These are phyloP conservation scores for Onychostoma macrolepis DNA, from an alignment of 2,113 vertebrate species.

Conservation along the genomic window DNA sequence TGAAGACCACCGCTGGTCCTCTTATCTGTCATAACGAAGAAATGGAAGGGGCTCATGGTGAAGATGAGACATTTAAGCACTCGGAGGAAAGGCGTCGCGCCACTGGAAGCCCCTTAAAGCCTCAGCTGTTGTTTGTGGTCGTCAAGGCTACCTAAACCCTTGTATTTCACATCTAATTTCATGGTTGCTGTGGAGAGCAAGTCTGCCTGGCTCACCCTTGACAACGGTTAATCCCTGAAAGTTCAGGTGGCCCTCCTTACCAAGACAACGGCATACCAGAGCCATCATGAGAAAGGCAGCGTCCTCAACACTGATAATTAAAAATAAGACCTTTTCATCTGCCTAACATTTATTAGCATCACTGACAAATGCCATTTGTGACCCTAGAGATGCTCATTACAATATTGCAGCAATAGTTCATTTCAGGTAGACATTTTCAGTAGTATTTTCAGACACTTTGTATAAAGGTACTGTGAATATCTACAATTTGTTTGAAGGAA, in stretches of 20 bases:
- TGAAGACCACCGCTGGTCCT: constrained; percentile 6
- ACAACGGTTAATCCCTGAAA: constrained; percentile 50
- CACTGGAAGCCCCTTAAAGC: constrained; percentile 41
- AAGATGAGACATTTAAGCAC: constrained; percentile 47
- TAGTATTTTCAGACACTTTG: neutral
- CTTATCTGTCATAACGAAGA: constrained; percentile 19
- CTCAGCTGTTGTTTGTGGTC: constrained; percentile 49
- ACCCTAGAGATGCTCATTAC: constrained; percentile 22
- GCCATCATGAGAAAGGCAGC: constrained; percentile 1
- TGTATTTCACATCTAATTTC: constrained; percentile 49
- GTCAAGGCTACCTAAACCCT: constrained; percentile 38
- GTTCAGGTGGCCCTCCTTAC: constrained; percentile 46
- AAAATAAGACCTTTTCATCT: constrained; percentile 41
- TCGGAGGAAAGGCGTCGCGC: constrained; percentile 10
- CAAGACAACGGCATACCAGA: constrained; percentile 27
- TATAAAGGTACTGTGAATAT: neutral
- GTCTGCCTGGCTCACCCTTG: constrained; percentile 37
- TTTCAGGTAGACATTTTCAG: neutral
- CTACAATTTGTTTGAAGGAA: neutral
- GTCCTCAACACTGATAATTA: constrained; percentile 45
- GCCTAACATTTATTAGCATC: constrained; percentile 39
- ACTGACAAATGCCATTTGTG: constrained; percentile 17
- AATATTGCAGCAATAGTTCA: neutral
- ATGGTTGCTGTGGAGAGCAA: constrained; percentile 50
- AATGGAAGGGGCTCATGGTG: constrained; percentile 38